These are phyloP conservation scores for Chlorops oryzae DNA, from an alignment of 1,140 invertebrate species.

Conservation along the genomic window DNA sequence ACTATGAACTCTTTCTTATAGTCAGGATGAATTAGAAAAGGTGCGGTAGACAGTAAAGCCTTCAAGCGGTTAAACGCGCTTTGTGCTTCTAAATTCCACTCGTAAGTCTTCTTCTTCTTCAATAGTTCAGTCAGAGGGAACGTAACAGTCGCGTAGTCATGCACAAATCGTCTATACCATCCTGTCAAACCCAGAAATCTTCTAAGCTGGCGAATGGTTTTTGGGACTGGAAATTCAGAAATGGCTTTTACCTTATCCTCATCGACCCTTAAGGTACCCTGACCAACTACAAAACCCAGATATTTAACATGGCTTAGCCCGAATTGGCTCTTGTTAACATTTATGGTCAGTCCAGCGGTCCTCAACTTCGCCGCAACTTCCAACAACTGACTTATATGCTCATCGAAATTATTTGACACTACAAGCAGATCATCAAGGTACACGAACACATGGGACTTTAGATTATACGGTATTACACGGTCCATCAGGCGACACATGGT, in stretches of 20 bases:
- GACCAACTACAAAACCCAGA: no score
- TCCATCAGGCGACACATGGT: conserved; percentile 14
- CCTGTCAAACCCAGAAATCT: no score
- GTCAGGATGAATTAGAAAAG: conserved; percentile 10
- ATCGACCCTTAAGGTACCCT: no score
- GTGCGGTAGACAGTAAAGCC: neutral
- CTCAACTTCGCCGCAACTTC: conserved; percentile 37
- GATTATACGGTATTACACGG: conserved; percentile 8
- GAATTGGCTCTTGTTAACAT: no score
- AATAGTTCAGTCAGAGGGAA: conserved; percentile 2
- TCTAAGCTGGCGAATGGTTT: no score
- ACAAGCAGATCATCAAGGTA: conserved; percentile 52
- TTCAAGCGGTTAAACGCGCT: conserved; percentile 10
- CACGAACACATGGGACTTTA: conserved; percentile 20
- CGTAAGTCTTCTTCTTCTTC: conserved; percentile 7
- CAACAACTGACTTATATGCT: conserved; percentile 42
- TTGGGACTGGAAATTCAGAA: no score
- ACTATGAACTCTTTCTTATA: conserved; percentile 16
- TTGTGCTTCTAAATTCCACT: conserved; percentile 4
- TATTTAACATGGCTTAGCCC: no score
- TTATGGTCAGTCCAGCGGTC: conserved; percentile 47
- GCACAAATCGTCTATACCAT: conserved; percentile 39
- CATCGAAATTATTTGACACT: conserved; percentile 31
- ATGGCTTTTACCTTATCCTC: no score
- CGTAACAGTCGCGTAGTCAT: conserved; percentile 23